Conservation (phyloP, 1,140 invertebrate species). For the Drosophila quadrilineata region DNA sequence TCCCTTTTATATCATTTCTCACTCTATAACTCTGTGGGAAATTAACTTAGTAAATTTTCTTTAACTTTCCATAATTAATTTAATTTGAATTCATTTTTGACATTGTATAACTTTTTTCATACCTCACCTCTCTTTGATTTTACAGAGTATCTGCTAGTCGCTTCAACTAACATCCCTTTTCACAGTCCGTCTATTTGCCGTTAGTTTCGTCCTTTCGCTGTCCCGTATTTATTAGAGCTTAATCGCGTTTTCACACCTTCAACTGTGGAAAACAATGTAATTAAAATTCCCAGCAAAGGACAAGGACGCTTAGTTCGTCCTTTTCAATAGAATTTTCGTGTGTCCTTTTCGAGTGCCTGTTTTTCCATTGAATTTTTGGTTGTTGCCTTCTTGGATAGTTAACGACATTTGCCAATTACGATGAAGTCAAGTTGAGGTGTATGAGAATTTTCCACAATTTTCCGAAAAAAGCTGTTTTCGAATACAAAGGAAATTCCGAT, state of each 20-base stretch:
- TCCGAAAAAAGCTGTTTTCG: too few species aligned
- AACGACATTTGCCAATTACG: background rate
- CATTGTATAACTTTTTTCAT: too few species aligned
- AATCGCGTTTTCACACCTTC: constrained; percentile 67
- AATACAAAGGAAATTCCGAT: too few species aligned
- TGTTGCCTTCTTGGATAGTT: background rate
- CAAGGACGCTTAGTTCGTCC: constrained; percentile 3
- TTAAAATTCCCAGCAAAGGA: constrained; percentile 53
- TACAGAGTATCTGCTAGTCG: constrained; percentile 3
- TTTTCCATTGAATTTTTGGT: constrained; percentile 6
- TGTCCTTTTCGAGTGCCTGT: too few species aligned
- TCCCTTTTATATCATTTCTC: too few species aligned
- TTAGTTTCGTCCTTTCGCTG: constrained; percentile 19
- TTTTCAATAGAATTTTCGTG: too few species aligned
- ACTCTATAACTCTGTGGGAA: too few species aligned
- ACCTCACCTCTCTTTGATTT: background rate
- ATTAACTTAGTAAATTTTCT: too few species aligned
- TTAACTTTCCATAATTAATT: background rate
- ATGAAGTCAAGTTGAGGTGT: too few species aligned
- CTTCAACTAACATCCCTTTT: constrained; percentile 3
- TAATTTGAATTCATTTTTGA: too few species aligned
- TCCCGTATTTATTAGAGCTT: too few species aligned
- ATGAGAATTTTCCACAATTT: too few species aligned
- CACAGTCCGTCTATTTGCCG: constrained; percentile 9
- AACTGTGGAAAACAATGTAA: constrained; percentile 71